Conservation (phyloP, 2,113 vertebrate genomes). For the Rattus norvegicus region DNA sequence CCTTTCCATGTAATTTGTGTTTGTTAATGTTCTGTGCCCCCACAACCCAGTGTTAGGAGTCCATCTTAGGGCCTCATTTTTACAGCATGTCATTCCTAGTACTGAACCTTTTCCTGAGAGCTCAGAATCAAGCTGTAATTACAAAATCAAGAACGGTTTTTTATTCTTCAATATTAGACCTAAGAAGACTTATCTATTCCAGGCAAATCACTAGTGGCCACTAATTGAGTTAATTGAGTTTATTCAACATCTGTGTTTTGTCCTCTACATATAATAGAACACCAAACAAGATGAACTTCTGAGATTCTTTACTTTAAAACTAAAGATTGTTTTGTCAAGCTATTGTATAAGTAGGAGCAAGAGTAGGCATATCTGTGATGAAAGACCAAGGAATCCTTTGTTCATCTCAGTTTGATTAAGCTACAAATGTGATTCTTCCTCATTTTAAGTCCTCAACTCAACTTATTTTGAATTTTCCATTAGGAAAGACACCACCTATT, state of each 20-base stretch:
- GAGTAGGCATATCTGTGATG: neutral
- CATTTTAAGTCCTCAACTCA: neutral
- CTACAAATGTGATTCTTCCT: neutral
- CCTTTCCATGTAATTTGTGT: neutral
- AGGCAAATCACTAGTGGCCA: neutral
- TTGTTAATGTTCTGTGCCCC: neutral
- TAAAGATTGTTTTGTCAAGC: neutral
- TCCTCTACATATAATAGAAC: neutral
- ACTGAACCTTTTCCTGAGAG: neutral
- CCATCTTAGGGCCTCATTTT: neutral
- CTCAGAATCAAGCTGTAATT: neutral
- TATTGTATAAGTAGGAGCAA: neutral
- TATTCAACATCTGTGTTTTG: neutral
- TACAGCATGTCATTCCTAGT: neutral
- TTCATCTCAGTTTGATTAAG: neutral
- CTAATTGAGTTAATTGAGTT: neutral
- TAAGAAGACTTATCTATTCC: neutral
- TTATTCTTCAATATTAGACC: constrained; percentile 1
- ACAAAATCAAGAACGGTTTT: neutral
- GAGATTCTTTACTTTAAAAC: neutral
- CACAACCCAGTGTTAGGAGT: neutral
- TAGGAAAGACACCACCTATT: neutral
- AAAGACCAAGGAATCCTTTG: neutral
- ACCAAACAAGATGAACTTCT: constrained; percentile 10
- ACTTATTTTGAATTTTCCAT: neutral